These are phyloP conservation scores for Melanogrammus aeglefinus DNA, from an alignment of 2,797 vertebrate species.

Conservation along the genomic window DNA sequence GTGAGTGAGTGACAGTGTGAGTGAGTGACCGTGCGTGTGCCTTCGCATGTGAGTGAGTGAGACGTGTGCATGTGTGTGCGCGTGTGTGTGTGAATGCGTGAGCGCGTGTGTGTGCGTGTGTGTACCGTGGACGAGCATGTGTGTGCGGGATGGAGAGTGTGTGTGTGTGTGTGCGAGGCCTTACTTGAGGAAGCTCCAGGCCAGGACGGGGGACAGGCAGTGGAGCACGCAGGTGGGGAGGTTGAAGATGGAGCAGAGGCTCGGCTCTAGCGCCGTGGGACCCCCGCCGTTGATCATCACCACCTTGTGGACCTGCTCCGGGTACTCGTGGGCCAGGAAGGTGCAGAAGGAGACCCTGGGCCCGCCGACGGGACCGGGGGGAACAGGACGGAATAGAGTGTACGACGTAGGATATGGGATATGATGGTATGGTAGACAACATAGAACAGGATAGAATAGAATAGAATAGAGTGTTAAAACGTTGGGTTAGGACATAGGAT, in stretches of 20 bases:
- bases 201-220: slow-evolving; percentile 89
- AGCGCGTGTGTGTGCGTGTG: no score
- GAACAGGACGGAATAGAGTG: not conserved
- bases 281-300: slow-evolving; percentile 98
- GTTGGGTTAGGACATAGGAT: no score
- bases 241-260: slow-evolving; percentile 96
- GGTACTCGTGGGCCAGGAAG: slow-evolving; percentile 95
- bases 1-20: no score
- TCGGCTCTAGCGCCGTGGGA: slow-evolving; percentile 94
- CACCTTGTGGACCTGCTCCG: slow-evolving; percentile 93
- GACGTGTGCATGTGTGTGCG: no score
- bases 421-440: no score
- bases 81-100: no score
- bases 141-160: no score
- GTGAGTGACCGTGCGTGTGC: no score
- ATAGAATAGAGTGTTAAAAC: not conserved
- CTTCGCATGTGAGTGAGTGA: no score
- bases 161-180: slow-evolving; percentile 25
- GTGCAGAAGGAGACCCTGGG: slow-evolving; percentile 94
- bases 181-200: slow-evolving; percentile 98
- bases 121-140: no score
- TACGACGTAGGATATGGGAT: no score
- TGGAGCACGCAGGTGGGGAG: slow-evolving; percentile 90
- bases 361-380: slow-evolving; percentile 7
- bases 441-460: not conserved